Conservation (phyloP, 2,113 vertebrate genomes). For the Verasper variegatus region DNA sequence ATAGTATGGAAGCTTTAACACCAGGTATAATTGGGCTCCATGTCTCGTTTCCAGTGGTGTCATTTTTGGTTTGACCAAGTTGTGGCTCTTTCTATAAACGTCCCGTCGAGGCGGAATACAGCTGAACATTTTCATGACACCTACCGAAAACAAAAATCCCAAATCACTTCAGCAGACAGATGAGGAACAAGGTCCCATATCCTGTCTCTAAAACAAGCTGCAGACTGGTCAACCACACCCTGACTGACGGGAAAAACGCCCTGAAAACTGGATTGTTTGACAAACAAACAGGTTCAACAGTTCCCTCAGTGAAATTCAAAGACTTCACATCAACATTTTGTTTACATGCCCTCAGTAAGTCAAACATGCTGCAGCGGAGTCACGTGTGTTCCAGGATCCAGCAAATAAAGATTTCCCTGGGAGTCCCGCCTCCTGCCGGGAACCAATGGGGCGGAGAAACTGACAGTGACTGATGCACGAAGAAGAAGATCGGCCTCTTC, state of each 20-base stretch:
- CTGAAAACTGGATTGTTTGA: constrained; percentile 14
- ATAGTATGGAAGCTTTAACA: too few species aligned
- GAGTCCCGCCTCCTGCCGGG: constrained; percentile 28
- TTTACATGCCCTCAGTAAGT: constrained; percentile 55
- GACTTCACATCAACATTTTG: constrained; percentile 34
- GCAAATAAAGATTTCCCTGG: constrained; percentile 39
- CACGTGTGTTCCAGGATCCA: constrained; percentile 19
- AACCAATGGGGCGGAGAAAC: neutral
- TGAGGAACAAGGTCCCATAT: neutral
- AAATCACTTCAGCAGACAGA: neutral
- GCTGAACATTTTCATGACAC: too few species aligned
- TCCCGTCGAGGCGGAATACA: too few species aligned
- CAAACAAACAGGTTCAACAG: constrained; percentile 12
- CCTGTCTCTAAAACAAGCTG: accelerated
- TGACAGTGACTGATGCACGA: neutral
- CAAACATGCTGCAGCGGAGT: constrained; percentile 40
- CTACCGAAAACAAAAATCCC: neutral
- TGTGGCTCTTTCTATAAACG: too few species aligned
- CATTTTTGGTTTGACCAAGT: too few species aligned
- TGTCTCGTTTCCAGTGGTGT: too few species aligned
- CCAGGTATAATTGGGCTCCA: too few species aligned
- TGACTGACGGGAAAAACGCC: constrained; percentile 11
- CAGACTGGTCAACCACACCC: neutral
- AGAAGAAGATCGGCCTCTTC: neutral
- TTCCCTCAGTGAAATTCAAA: constrained; percentile 28